Conservation (phyloP, 2,888 invertebrate species). For the Lamellibrachia satsuma region DNA sequence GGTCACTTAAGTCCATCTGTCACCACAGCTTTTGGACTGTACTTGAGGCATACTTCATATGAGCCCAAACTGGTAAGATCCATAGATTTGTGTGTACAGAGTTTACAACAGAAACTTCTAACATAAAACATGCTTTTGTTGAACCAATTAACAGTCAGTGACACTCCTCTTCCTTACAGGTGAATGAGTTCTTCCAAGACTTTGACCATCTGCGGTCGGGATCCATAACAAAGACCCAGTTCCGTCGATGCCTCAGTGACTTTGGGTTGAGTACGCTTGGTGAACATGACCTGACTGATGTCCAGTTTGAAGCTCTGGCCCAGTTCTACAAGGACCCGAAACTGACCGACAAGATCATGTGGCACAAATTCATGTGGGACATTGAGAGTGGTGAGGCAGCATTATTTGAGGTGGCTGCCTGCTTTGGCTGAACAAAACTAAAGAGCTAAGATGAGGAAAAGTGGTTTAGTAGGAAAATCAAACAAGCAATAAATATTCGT, state of each 20-base stretch:
- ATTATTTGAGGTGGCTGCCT: background rate
- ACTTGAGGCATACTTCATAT: too few species aligned
- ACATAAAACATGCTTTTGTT: too few species aligned
- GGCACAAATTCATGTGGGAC: slow-evolving; percentile 61
- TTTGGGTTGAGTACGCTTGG: slow-evolving; percentile 63
- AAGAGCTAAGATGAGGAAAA: background rate
- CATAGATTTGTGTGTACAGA: too few species aligned
- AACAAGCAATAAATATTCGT: too few species aligned
- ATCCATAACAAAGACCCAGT: slow-evolving; percentile 61
- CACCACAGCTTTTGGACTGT: too few species aligned
- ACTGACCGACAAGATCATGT: slow-evolving; percentile 56
- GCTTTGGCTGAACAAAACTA: background rate
- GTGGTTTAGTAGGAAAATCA: too few species aligned
- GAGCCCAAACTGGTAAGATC: too few species aligned
- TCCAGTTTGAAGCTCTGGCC: slow-evolving; percentile 57
- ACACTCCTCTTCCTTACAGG: background rate
- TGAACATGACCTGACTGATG: slow-evolving; percentile 58
- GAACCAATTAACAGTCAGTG: background rate
- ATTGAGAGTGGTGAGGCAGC: slow-evolving; percentile 59
- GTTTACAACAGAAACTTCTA: too few species aligned
- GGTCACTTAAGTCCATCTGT: too few species aligned
- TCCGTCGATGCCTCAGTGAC: slow-evolving; percentile 58
- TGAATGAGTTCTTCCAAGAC: slow-evolving; percentile 48
- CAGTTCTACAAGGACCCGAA: slow-evolving; percentile 56
- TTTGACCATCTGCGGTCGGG: slow-evolving; percentile 63